A percentile compares a stretch with the other conserved stretches of the same genome.
These are phyloP conservation scores for Prionailurus bengalensis DNA, from an alignment of 2,113 vertebrate species.

Conservation along the genomic window DNA sequence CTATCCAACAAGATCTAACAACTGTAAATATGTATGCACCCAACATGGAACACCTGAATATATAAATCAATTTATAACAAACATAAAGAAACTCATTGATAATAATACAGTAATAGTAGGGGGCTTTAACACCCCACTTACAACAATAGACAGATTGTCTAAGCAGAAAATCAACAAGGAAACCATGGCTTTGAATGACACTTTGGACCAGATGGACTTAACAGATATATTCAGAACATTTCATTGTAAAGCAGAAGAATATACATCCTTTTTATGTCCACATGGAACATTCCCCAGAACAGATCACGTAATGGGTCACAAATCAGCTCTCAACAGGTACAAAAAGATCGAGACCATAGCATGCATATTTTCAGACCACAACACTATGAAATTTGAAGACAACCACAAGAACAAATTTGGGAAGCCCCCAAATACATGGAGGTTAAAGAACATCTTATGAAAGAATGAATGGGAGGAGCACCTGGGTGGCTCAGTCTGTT, in stretches of 20 bases:
- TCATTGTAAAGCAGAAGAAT: not conserved
- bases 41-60: not conserved
- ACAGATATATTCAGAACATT: not conserved
- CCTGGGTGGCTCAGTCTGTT: too few species aligned
- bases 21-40: not conserved
- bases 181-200: not conserved
- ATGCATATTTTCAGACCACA: not conserved
- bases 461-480: not conserved
- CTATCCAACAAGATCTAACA: not conserved
- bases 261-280: not conserved
- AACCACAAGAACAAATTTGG: not conserved
- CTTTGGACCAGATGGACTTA: not conserved
- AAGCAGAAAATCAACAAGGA: not conserved
- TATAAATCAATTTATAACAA: not conserved
- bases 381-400: not conserved
- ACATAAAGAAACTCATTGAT: not conserved
- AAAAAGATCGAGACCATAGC: not conserved
- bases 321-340: not conserved
- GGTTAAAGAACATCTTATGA: not conserved
- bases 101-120: not conserved
- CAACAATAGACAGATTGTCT: not conserved
- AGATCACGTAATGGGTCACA: not conserved
- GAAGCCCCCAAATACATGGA: not conserved
- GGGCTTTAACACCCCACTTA: not conserved
- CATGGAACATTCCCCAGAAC: not conserved